These are phyloP conservation scores for Drosophila neocordata DNA, from an alignment of 1,140 invertebrate species.

Conservation along the genomic window DNA sequence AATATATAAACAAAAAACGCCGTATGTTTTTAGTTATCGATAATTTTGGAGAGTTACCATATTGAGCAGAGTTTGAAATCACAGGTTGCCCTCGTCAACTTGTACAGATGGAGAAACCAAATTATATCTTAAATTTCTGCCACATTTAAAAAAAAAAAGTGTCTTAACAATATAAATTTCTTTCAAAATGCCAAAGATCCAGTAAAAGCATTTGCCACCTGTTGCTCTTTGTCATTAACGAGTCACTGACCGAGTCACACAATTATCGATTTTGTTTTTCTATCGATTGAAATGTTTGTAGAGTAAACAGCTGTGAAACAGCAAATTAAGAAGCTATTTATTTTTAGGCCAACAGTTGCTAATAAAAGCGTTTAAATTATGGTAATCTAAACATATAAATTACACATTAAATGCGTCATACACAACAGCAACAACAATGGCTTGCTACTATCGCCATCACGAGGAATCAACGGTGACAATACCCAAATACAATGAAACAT, in stretches of 20 bases:
- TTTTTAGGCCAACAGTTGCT: slow-evolving; percentile 23
- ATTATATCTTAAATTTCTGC: too few species aligned
- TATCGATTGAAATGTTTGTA: not conserved
- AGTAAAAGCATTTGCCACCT: not conserved
- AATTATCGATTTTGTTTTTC: too few species aligned
- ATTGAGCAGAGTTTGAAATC: not conserved
- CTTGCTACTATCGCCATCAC: slow-evolving; percentile 86
- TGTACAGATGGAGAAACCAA: too few species aligned
- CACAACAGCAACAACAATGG: slow-evolving; percentile 83
- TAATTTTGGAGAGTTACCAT: slow-evolving; percentile 5
- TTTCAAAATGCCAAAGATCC: too few species aligned
- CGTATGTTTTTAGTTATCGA: slow-evolving; percentile 26
- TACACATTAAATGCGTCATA: slow-evolving; percentile 24
- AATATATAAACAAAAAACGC: slow-evolving; percentile 56
- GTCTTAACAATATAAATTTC: too few species aligned
- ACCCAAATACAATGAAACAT: slow-evolving; percentile 84
- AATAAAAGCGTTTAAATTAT: slow-evolving; percentile 18
- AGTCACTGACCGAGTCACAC: too few species aligned
- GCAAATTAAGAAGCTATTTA: slow-evolving; percentile 23
- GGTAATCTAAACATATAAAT: slow-evolving; percentile 26
- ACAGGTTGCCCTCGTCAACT: not conserved
- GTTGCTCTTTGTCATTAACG: slow-evolving; percentile 1
- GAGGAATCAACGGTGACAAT: slow-evolving; percentile 86
- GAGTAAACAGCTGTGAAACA: slow-evolving; percentile 31
- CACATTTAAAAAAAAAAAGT: too few species aligned